Evolutionary conservation across 2,113 vertebrate genomes (phyloP).

Genomic region (Serinus canaria): DNA sequence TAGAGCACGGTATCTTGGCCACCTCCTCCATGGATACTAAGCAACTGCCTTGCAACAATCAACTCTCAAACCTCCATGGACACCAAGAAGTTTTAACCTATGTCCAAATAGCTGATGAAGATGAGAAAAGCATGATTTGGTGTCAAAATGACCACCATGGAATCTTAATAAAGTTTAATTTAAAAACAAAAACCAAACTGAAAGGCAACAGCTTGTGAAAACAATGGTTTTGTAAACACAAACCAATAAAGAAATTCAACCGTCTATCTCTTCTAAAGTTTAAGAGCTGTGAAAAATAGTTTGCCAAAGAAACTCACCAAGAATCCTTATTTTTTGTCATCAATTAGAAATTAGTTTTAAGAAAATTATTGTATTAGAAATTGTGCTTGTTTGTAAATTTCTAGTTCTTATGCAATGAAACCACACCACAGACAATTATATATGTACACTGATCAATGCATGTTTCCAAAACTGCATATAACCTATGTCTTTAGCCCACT

Average conservation of each 20-base stretch:
- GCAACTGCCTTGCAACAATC: not conserved
- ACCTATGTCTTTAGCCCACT: not conserved
- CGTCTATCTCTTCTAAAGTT: not conserved
- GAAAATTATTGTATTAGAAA: not conserved
- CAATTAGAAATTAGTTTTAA: not conserved
- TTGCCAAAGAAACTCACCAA: not conserved
- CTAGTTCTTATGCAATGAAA: not conserved
- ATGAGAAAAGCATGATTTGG: not conserved
- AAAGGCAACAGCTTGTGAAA: not conserved
- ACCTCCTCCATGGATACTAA: not conserved
- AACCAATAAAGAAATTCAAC: not conserved
- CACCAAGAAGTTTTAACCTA: not conserved
- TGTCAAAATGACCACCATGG: not conserved
- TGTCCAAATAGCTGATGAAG: accelerated
- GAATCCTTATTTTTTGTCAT: not conserved
- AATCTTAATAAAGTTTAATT: not conserved
- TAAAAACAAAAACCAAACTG: not conserved
- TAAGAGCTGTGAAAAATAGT: not conserved
- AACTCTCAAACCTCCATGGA: not conserved
- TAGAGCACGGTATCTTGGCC: not conserved
- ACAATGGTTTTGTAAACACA: not conserved
- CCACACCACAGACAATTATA: not conserved
- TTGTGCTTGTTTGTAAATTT: not conserved
- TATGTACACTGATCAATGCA: not conserved
- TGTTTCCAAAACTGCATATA: not conserved